Percentiles rank a stretch among this genome's conserved stretches.
These are phyloP conservation scores for Meloidogyne chitwoodi DNA, from an alignment of 1,140 invertebrate genomes.

Conservation along the genomic window DNA sequence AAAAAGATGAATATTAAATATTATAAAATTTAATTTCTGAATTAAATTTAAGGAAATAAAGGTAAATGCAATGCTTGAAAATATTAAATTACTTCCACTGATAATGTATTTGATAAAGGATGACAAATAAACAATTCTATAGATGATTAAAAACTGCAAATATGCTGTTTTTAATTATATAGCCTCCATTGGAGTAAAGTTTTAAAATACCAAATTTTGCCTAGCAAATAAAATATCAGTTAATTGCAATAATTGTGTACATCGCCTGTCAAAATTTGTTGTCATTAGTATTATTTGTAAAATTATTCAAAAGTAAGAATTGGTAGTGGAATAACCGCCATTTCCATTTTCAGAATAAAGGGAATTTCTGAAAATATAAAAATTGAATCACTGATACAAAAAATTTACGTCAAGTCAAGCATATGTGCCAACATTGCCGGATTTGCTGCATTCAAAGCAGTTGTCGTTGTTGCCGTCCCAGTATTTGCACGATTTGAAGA, in stretches of 20 bases:
- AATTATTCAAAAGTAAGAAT: background rate
- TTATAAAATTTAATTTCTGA: background rate
- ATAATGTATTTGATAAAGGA: background rate
- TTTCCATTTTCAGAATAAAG: background rate
- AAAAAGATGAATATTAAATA: background rate
- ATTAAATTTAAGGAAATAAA: background rate
- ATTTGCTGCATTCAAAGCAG: background rate
- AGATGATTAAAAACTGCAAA: background rate
- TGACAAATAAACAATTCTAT: background rate
- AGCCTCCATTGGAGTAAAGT: background rate
- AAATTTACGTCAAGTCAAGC: constrained; percentile 18
- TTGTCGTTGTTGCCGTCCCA: background rate
- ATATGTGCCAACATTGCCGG: constrained; percentile 22
- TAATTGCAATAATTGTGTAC: background rate
- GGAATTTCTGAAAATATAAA: background rate
- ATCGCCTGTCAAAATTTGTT: background rate
- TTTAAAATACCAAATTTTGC: background rate
- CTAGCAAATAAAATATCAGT: background rate
- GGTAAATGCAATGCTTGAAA: background rate
- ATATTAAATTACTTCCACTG: background rate
- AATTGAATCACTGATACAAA: background rate
- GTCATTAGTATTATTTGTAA: background rate
- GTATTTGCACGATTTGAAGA: constrained; percentile 4
- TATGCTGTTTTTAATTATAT: background rate
- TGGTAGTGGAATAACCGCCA: background rate